Evolutionary conservation across 2,797 vertebrate genomes (phyloP).

Genomic region (Notolabrus celidotus): DNA sequence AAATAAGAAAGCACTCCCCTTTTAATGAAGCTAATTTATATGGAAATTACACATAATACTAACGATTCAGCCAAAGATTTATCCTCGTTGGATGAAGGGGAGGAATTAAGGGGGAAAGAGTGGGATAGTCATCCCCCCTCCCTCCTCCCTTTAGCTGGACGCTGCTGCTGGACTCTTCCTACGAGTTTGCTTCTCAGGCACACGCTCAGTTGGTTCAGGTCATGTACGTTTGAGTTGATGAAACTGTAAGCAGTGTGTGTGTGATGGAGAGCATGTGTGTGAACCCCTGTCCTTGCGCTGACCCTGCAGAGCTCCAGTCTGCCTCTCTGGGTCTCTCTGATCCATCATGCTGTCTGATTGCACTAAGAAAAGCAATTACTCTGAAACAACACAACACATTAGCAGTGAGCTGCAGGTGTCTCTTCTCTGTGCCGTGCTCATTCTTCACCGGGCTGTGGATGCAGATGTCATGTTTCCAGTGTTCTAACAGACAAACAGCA

Average conservation of each 20-base stretch:
- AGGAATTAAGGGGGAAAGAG: conserved; percentile 42
- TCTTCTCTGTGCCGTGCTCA: conserved; percentile 36
- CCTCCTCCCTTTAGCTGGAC: neutral
- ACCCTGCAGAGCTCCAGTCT: conserved; percentile 75
- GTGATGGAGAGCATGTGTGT: conserved; percentile 69
- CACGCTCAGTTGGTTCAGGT: conserved; percentile 31
- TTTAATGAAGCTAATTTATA: conserved; percentile 91
- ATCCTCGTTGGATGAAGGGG: conserved; percentile 79
- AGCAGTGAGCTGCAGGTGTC: conserved; percentile 72
- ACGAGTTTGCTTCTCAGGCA: conserved; percentile 45
- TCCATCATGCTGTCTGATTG: conserved; percentile 78
- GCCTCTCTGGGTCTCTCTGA: conserved; percentile 70
- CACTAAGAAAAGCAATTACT: conserved; percentile 72
- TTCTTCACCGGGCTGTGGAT: conserved; percentile 47
- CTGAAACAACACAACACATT: conserved; percentile 64
- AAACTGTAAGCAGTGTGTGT: conserved; percentile 31
- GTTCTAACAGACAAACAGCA: conserved; percentile 28
- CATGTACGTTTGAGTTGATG: conserved; percentile 42
- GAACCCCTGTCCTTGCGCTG: conserved; percentile 78
- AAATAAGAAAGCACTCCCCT: conserved; percentile 87
- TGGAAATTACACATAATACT: conserved; percentile 88
- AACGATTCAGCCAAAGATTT: conserved; percentile 81
- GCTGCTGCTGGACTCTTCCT: conserved; percentile 28
- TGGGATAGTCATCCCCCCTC: conserved; percentile 31
- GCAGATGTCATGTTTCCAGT: conserved; percentile 46